Evolutionary conservation across 1,140 invertebrate genomes (phyloP), one percentile per base, ranked within the genome.

Genomic region (Teleopsis dalmanni): DNA sequence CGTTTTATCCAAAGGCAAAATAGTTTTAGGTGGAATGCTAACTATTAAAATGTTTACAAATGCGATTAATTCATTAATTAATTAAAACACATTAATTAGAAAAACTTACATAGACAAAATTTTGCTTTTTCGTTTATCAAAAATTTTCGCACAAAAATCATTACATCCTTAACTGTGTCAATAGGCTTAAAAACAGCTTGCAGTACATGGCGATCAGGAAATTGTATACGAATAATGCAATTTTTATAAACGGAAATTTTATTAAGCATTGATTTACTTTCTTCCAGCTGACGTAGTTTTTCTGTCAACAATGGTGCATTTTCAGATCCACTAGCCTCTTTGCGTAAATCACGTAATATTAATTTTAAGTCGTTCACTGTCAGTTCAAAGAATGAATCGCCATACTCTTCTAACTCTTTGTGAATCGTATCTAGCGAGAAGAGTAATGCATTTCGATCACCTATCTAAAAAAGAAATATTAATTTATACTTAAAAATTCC

Each of bases 351-450:
- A 35, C 78, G 72, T 23, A 88, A 73, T 13, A 92, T 73, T 62
- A 75, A 76, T 57, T 78, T 79, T 0, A 89, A 78, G 74, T 93
- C 89, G 47, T 83, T 77, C 18, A 87, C 74, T 18, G 86, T 88
- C 14, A 91, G 61, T 50, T 90, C 85, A 72, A 85, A 94, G 62
- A 92, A 92, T 53, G 84, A 84, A 70, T 92, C 88, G 13, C 86
- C 81, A 25, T 87, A 62, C 48, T 88, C 84, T 48, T 83, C 76
- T 2, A 73, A 63, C 44, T 78, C 64, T 27, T 76, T 72, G 63
- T 76, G 65, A 6, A 74, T 68, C 3, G 67, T 72, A 54, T 81
- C 80, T 52, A 81, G 75, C 40, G 82, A 80, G 59, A 84, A 88
- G 22, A 81, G 62, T 38, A 87, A 71, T 1, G 84, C 84, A 57